Percentiles rank a stretch among this genome's conserved stretches.
Conservation (phyloP, 1,140 invertebrate genomes). For the Drosophila santomea region DNA sequence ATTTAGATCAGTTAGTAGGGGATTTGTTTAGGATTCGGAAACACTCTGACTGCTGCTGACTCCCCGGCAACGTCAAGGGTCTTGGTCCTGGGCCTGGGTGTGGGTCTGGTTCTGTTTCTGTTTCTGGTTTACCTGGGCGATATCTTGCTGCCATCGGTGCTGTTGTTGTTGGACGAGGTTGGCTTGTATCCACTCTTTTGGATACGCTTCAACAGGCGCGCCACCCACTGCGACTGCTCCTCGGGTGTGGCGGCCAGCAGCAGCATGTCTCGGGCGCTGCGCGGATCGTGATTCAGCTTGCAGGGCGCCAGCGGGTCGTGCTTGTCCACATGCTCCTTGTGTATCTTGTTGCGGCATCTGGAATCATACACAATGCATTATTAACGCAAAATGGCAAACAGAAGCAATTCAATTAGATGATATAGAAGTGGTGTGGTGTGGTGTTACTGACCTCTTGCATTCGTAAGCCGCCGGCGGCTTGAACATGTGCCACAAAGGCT, state of each 20-base stretch:
- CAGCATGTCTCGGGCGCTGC: slow-evolving; percentile 95
- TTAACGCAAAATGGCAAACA: neutral
- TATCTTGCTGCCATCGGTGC: slow-evolving; percentile 86
- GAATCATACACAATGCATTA: neutral
- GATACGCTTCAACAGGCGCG: slow-evolving; percentile 95
- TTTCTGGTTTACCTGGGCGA: slow-evolving; percentile 87
- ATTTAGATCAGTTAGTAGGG: slow-evolving; percentile 12
- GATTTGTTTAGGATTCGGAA: neutral
- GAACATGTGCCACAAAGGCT: slow-evolving; percentile 98
- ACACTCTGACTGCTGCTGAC: slow-evolving; percentile 6
- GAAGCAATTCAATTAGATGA: neutral
- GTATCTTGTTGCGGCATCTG: slow-evolving; percentile 97
- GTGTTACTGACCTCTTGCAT: slow-evolving; percentile 91
- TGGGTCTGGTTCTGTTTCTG: too few relatives aligned
- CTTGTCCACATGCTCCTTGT: slow-evolving; percentile 96
- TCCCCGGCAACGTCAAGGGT: slow-evolving; percentile 12
- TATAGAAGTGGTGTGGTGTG: too few relatives aligned
- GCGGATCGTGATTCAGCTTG: slow-evolving; percentile 97
- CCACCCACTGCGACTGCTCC: slow-evolving; percentile 97
- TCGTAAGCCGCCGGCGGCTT: slow-evolving; percentile 98
- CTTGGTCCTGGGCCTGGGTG: neutral
- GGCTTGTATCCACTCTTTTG: slow-evolving; percentile 97
- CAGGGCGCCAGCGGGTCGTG: slow-evolving; percentile 94
- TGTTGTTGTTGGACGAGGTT: slow-evolving; percentile 88
- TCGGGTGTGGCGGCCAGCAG: slow-evolving; percentile 93